Evolutionary conservation across 2,797 vertebrate genomes (phyloP), one percentile per base, ranked within the genome.

Genomic region (Hemitrygon akajei): DNA sequence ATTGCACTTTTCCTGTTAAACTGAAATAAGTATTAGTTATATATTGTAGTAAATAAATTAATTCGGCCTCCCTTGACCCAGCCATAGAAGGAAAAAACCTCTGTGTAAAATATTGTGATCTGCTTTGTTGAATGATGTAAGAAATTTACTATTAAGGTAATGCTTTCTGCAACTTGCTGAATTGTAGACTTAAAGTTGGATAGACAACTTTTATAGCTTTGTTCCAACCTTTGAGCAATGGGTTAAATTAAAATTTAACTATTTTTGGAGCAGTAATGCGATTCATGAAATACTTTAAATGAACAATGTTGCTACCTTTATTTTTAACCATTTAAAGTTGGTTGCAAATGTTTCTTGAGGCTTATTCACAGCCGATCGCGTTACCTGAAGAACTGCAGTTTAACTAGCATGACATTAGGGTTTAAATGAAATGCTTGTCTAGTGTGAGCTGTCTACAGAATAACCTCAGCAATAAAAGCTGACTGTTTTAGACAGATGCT

Each of bases 291-390:
- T 7, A 56, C 47, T 30, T 92, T 37, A 27, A 56, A n/a, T 76
- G 71, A 92, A 76, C 71, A 47, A 93, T 27, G 37, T 75, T 7
- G 40, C 40, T 30, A 9, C 47, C 16, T 22, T 76, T 75, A 7
- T 56, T 30, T 22, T 56, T 76, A 93, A 76, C 34, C 27, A 58
- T 75, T 93, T 93, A 93, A 93, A 58, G 30, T 47, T 93, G 69
- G 16, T 93, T 30, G n/a, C 69, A 22, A 89, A 89, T 37, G 18
- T 89, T 37, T 37, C n/a, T 63, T 3, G 60, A 89, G 16, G 18
- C 69, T 89, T 89, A 89, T 89, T 89, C 86, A 22, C 18, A 37
- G 18, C 86, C n/a, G 69, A 66, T 22, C 63, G 34, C 3, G 20
- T 56, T 47, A 75, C 10, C 34, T 75, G 69, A 47, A 10, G 69